These are phyloP conservation scores for Mormyrus proboscirostris DNA, from an alignment of 2,797 vertebrate species.

Conservation along the genomic window DNA sequence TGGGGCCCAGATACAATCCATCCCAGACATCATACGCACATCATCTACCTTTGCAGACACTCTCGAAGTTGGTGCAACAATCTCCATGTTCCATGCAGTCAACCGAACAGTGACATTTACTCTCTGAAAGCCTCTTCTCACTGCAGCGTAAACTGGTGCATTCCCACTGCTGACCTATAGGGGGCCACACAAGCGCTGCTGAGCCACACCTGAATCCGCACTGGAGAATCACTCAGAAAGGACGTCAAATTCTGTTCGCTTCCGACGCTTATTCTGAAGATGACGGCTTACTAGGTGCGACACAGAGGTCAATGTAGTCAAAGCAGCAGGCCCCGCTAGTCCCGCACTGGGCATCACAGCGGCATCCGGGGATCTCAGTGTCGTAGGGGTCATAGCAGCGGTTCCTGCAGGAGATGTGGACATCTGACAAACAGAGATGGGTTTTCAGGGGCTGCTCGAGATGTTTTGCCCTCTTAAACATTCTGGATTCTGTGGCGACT, in stretches of 20 bases:
- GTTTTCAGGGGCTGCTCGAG: not conserved
- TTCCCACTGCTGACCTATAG: constrained; percentile 56
- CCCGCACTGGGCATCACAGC: constrained; percentile 51
- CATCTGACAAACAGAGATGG: constrained; percentile 26
- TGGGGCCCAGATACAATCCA: not conserved
- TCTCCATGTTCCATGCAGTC: constrained; percentile 55
- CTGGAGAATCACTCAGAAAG: not conserved
- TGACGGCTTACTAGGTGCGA: constrained; percentile 44
- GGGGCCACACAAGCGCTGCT: not conserved
- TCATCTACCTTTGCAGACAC: constrained; percentile 51
- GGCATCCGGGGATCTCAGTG: constrained; percentile 38
- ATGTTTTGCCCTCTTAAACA: not conserved
- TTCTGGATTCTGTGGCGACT: not conserved
- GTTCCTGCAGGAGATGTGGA: constrained; percentile 46
- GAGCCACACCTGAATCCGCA: not conserved
- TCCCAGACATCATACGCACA: not conserved
- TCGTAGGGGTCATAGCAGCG: constrained; percentile 54
- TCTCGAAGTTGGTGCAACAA: constrained; percentile 64
- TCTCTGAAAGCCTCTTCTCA: constrained; percentile 49
- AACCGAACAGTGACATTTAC: constrained; percentile 59
- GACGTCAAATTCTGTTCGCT: not conserved
- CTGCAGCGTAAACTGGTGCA: constrained; percentile 58
- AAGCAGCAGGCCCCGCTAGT: constrained; percentile 50
- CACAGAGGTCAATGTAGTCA: constrained; percentile 56
- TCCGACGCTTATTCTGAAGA: not conserved